Evolutionary conservation across 1,140 invertebrate species (phyloP).

Genomic region (Drosophila setifemur): DNA sequence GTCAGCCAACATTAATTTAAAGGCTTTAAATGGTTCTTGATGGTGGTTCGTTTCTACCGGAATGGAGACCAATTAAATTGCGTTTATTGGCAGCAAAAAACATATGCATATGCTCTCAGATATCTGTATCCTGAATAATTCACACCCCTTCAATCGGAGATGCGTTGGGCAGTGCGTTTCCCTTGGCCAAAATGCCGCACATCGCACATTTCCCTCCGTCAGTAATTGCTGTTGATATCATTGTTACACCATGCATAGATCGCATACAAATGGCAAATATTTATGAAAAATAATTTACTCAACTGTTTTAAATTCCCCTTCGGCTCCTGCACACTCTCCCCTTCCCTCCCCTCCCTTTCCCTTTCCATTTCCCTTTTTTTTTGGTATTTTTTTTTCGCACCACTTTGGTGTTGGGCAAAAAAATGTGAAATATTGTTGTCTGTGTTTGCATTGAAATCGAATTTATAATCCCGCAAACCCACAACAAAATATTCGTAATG

Average conservation of each 20-base stretch:
- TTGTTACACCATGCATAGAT: slow-evolving; percentile 23
- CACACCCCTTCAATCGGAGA: not conserved
- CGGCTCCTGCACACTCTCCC: not conserved
- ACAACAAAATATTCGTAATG: slow-evolving; percentile 54
- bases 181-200: not conserved
- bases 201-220: slow-evolving; percentile 5
- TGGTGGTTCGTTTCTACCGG: too few relatives aligned
- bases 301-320: too few relatives aligned
- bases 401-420: not conserved
- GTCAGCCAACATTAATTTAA: too few relatives aligned
- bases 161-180: not conserved
- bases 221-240: slow-evolving; percentile 28
- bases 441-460: slow-evolving; percentile 63
- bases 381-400: not conserved
- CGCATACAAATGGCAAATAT: slow-evolving; percentile 23
- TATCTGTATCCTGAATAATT: slow-evolving; percentile 24
- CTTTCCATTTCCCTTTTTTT: not conserved
- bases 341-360: not conserved
- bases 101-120: slow-evolving; percentile 5
- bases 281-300: slow-evolving; percentile 38
- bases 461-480: slow-evolving; percentile 68
- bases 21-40: too few relatives aligned
- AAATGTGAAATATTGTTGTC: slow-evolving; percentile 41
- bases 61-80: slow-evolving; percentile 16
- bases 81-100: slow-evolving; percentile 12